phyloP scores from a whole-genome alignment of 2,888 invertebrate species.

The Aromia moschata region DNA sequence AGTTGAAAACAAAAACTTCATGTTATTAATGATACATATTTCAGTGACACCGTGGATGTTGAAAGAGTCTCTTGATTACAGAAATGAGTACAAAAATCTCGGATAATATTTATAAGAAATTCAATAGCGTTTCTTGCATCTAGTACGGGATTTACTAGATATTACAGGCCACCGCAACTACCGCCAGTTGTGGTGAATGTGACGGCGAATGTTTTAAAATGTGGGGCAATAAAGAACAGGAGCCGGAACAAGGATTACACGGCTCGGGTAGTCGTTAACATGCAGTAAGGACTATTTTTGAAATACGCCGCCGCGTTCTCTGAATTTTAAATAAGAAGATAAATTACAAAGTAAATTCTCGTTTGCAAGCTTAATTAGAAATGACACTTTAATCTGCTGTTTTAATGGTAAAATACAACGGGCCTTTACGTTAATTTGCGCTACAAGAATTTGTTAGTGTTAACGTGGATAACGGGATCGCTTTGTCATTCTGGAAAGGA shows the following conservation, averaged over 20 bases:
- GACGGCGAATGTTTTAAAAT: slow-evolving; percentile 7
- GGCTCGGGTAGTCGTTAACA: slow-evolving; percentile 23
- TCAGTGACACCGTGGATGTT: too few species aligned
- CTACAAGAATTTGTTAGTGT: slow-evolving; percentile 24
- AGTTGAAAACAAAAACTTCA: too few species aligned
- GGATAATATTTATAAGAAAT: too few species aligned
- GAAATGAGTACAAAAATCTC: too few species aligned
- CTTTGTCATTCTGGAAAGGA: slow-evolving; percentile 33
- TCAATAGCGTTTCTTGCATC: too few species aligned
- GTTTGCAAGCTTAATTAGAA: slow-evolving; percentile 39
- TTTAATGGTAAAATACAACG: slow-evolving; percentile 36
- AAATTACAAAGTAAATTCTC: slow-evolving; percentile 44
- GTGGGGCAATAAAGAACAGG: neutral
- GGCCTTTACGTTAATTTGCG: slow-evolving; percentile 32
- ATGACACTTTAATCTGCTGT: slow-evolving; percentile 43
- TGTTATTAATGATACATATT: too few species aligned
- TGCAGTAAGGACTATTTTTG: slow-evolving; percentile 31
- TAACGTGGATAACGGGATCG: slow-evolving; percentile 23
- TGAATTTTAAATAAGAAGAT: slow-evolving; percentile 42
- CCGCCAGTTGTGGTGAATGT: neutral
- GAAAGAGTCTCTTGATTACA: too few species aligned
- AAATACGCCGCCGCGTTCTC: slow-evolving; percentile 28
- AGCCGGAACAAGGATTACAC: neutral
- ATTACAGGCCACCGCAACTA: neutral
- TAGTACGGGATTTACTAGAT: too few species aligned